Percentiles rank a stretch among this genome's conserved stretches.
Conservation (phyloP, 2,797 vertebrate genomes). For the Muraenolepis orangiensis region DNA sequence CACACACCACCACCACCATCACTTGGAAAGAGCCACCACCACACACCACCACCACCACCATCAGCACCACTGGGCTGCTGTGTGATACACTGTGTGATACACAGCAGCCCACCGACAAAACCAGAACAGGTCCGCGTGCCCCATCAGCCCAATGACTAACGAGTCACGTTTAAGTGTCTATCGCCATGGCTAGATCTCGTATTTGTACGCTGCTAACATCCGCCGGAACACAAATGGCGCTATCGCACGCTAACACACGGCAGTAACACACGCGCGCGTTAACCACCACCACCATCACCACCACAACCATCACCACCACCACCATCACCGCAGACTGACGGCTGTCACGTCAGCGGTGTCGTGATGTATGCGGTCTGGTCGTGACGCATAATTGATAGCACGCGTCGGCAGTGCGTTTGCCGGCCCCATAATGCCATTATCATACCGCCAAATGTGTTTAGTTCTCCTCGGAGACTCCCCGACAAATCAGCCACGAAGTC, state of each 20-base stretch:
- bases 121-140: background rate
- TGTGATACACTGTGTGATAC: slow-evolving; percentile 2
- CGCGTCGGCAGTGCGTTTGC: slow-evolving; percentile 69
- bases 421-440: slow-evolving; percentile 74
- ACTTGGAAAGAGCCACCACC: too few relatives aligned
- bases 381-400: slow-evolving; percentile 79
- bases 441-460: slow-evolving; percentile 72
- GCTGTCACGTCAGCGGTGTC: slow-evolving; percentile 70
- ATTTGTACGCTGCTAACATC: background rate
- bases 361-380: slow-evolving; percentile 56
- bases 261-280: too few relatives aligned
- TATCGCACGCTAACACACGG: too few relatives aligned
- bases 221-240: too few relatives aligned
- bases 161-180: background rate
- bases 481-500: slow-evolving; percentile 73
- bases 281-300: too few relatives aligned
- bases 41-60: too few relatives aligned
- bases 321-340: slow-evolving; percentile 46
- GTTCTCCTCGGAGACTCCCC: slow-evolving; percentile 61
- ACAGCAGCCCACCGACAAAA: background rate
- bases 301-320: background rate
- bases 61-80: too few relatives aligned
- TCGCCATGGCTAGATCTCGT: background rate
- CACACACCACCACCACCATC: too few relatives aligned
- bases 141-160: background rate